Conservation (phyloP, 2,888 invertebrate species). For the Lasioglossum lativentre region DNA sequence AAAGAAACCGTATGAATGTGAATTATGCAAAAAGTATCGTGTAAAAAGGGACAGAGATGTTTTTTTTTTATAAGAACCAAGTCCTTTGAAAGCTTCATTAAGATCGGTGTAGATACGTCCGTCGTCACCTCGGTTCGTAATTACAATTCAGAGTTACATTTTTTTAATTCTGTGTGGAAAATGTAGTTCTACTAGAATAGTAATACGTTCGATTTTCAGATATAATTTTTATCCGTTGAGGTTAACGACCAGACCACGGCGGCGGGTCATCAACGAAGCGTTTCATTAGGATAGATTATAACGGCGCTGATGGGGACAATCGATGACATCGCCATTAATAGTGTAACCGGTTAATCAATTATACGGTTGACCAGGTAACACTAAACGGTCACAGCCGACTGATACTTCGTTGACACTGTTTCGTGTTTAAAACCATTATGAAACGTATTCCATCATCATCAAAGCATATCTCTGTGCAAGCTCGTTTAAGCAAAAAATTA, state of each 20-base stretch:
- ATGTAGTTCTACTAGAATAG: background rate
- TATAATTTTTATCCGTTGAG: background rate
- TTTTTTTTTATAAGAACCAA: too few species aligned
- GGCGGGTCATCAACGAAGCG: background rate
- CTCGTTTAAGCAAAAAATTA: background rate
- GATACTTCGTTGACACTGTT: slow-evolving; percentile 3
- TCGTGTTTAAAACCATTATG: slow-evolving; percentile 28
- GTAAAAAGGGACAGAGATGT: too few species aligned
- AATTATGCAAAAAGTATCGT: too few species aligned
- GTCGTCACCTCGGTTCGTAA: background rate
- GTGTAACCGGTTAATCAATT: slow-evolving; percentile 49
- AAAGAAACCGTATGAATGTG: too few species aligned
- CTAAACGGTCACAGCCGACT: slow-evolving; percentile 26
- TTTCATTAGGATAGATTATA: slow-evolving; percentile 36
- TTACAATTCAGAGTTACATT: background rate
- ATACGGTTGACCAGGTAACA: slow-evolving; percentile 37
- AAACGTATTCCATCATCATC: background rate
- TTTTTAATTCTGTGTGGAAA: background rate
- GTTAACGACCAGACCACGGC: slow-evolving; percentile 3
- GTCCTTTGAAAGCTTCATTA: background rate
- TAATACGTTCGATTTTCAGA: background rate
- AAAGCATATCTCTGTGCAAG: background rate
- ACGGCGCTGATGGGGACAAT: background rate
- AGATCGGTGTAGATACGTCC: background rate
- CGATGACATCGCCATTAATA: slow-evolving; percentile 41